A percentile compares a stretch with the other conserved stretches of the same genome.
Conservation (phyloP, 2,113 vertebrate genomes). For the Lontra canadensis region DNA sequence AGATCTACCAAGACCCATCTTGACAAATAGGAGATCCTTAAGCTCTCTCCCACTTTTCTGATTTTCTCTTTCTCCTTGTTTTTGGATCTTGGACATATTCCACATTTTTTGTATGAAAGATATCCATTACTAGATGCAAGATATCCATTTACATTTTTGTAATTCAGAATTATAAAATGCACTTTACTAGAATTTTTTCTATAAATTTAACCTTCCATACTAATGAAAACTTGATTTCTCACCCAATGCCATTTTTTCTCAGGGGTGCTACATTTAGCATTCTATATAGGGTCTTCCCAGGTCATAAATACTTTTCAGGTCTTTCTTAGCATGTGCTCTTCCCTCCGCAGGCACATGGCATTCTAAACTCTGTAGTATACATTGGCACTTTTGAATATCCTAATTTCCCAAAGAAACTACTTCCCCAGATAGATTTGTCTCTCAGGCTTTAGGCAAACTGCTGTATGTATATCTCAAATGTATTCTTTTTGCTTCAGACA, state of each 20-base stretch:
- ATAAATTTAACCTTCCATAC: background rate
- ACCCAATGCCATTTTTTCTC: background rate
- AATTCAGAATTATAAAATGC: background rate
- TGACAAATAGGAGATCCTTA: background rate
- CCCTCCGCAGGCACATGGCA: background rate
- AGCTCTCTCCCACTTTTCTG: background rate
- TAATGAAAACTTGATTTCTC: background rate
- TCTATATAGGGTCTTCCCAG: background rate
- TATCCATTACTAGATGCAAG: background rate
- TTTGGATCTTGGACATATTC: background rate
- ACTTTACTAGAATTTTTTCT: background rate
- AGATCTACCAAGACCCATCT: background rate
- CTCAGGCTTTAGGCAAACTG: background rate
- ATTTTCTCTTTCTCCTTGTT: background rate
- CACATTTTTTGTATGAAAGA: background rate
- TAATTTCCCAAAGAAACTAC: background rate
- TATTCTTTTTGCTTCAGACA: background rate
- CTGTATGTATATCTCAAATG: background rate
- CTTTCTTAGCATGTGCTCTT: background rate
- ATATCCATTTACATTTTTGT: background rate
- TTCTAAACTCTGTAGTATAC: background rate
- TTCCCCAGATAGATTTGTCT: background rate
- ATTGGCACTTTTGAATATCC: background rate
- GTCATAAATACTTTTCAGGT: background rate
- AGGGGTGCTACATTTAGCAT: background rate